A percentile compares a stretch with the other conserved stretches of the same genome.
phyloP scores from a whole-genome alignment of 1,140 invertebrate genomes.

The Zaprionus vittiger region DNA sequence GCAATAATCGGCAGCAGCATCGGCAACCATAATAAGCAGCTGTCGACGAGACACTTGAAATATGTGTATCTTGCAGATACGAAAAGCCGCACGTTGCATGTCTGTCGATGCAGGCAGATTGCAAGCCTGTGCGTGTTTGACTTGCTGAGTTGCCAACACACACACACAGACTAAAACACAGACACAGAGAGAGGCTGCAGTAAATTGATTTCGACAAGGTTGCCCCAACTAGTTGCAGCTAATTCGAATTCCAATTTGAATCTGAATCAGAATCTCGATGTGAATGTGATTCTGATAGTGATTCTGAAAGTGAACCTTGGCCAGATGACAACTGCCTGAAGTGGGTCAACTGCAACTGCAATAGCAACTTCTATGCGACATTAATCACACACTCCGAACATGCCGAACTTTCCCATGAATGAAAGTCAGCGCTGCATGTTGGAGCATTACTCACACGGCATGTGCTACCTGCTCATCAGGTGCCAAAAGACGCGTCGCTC shows the following conservation, averaged over 20 bases:
- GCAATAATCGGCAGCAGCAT: slow-evolving; percentile 60
- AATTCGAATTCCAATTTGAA: slow-evolving; percentile 42
- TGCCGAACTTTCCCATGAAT: slow-evolving; percentile 30
- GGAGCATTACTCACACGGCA: slow-evolving; percentile 28
- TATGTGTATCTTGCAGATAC: slow-evolving; percentile 71
- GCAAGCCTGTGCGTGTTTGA: slow-evolving; percentile 29
- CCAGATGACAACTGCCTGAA: slow-evolving; percentile 56
- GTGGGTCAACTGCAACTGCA: slow-evolving; percentile 57
- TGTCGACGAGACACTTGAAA: slow-evolving; percentile 75
- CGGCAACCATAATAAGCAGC: slow-evolving; percentile 79
- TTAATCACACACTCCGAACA: slow-evolving; percentile 28
- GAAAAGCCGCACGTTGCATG: slow-evolving; percentile 44
- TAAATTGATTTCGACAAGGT: slow-evolving; percentile 67
- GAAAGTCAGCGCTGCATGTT: slow-evolving; percentile 21
- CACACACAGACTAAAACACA: background rate
- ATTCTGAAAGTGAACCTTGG: slow-evolving; percentile 24
- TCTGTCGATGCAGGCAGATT: slow-evolving; percentile 51
- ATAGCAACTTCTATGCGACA: slow-evolving; percentile 16
- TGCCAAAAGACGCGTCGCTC: slow-evolving; percentile 36
- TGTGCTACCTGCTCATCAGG: slow-evolving; percentile 14
- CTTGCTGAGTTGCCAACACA: slow-evolving; percentile 21
- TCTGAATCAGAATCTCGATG: slow-evolving; percentile 5
- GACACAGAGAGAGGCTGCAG: background rate
- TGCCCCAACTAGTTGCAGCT: slow-evolving; percentile 45
- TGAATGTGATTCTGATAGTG: background rate